Percentiles rank a stretch among this genome's conserved stretches.
Conservation (phyloP, 2,113 vertebrate species). For the Chaetops frenatus region DNA sequence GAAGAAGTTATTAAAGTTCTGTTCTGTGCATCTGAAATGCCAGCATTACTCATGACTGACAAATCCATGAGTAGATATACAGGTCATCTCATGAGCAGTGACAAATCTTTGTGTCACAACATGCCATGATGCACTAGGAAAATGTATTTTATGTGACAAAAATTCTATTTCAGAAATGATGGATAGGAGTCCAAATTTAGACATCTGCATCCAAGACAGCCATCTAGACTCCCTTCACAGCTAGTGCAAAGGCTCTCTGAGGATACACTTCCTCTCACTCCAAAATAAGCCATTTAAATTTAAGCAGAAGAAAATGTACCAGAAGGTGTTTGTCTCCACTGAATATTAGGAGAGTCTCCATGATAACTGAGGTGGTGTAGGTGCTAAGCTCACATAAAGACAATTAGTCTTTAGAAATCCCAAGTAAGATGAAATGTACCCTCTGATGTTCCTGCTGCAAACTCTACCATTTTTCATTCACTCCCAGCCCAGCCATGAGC, state of each 20-base stretch:
- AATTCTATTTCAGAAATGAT: background rate
- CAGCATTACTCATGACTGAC: background rate
- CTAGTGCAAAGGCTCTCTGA: background rate
- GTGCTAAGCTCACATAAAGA: background rate
- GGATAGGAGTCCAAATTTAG: background rate
- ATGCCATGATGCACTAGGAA: background rate
- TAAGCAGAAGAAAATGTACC: background rate
- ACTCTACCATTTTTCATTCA: background rate
- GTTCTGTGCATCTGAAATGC: background rate
- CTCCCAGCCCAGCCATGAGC: background rate
- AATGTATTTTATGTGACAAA: background rate
- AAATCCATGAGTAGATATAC: background rate
- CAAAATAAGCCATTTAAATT: background rate
- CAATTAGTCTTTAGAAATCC: background rate
- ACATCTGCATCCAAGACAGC: background rate
- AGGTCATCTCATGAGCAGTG: background rate
- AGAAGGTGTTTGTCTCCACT: background rate
- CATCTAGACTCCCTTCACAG: background rate
- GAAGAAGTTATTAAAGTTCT: background rate
- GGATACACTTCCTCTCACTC: background rate
- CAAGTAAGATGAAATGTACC: background rate
- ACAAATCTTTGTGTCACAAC: conserved; percentile 18
- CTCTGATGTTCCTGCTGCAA: background rate
- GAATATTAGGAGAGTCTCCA: background rate
- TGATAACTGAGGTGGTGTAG: background rate